These are phyloP conservation scores for Chrysaora quinquecirrha DNA, from an alignment of 30 jellyfish, hydroid and myxozoan species.

Conservation along the genomic window DNA sequence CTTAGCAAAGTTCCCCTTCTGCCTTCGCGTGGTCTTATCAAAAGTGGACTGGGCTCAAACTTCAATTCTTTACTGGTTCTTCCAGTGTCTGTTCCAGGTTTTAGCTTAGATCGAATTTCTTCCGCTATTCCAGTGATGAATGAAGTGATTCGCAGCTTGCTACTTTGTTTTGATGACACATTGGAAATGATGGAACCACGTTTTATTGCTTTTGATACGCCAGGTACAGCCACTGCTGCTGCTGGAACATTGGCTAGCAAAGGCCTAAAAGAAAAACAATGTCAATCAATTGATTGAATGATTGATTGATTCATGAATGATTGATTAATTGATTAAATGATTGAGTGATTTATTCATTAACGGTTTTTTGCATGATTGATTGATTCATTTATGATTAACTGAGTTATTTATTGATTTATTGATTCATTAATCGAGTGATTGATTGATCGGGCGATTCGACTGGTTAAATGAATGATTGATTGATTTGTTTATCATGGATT, in stretches of 20 bases:
- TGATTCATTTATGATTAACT: no score
- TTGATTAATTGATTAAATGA: no score
- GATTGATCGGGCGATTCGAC: no score
- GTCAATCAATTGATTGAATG: no score
- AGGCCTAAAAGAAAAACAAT: conserved; percentile 58
- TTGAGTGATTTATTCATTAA: no score
- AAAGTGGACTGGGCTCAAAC: conserved; percentile 43
- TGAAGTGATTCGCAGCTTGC: conserved; percentile 52
- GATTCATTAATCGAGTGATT: no score
- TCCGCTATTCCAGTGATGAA: conserved; percentile 49
- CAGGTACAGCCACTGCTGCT: conserved; percentile 54
- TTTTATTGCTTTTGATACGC: conserved; percentile 42
- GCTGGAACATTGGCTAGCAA: conserved; percentile 53
- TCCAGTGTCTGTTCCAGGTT: conserved; percentile 24
- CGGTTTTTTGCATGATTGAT: no score
- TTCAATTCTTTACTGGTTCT: conserved; percentile 9
- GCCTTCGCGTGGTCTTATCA: conserved; percentile 61
- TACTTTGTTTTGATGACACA: conserved; percentile 44
- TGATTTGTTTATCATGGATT: no score
- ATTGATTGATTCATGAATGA: no score
- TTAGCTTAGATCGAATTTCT: conserved; percentile 55
- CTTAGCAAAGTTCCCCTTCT: conserved; percentile 71
- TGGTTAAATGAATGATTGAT: no score
- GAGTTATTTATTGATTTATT: no score
- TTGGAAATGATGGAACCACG: conserved; percentile 68